Evolutionary conservation across 1,140 invertebrate species (phyloP), one percentile per base, ranked within the genome.

Genomic region (Yoshiicerus persimilis): DNA sequence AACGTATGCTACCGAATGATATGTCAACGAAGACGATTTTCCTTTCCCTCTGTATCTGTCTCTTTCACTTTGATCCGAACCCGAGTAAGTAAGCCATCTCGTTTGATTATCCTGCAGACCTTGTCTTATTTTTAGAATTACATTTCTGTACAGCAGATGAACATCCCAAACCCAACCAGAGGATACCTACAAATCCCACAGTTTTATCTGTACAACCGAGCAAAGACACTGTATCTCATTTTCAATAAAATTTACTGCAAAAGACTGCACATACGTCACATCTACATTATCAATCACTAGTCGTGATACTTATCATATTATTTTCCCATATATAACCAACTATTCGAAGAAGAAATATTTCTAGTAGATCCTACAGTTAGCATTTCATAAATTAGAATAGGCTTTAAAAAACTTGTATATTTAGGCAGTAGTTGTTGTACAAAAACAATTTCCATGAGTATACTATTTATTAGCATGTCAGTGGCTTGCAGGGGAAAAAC

Each of bases 1-100:
- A 80, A 80, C 75, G 75, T 80, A 80, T 80, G 75, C 75, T 80
- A 38, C 75, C 75, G 32, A 80, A 80, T 80, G 32, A 80, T 80
- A 80, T 80, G 75, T 80, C 75, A 80, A 80, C 75, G 27, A 70
- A 70, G 66, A 70, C 34, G 75, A 80, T 80, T 80, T 80, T 36
- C 75, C 32, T 34, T 36, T 80, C 75, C 32, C 13, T 38, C 34
- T 80, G 34, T 80, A 34, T 80, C 75, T 80, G 75, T 80, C 75
- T 30, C 75, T 5, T 32, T 80, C 32, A 80, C 20, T 80, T 80
- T 80, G 75, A 70, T 30, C 66, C 20, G 10, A 34, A 77, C 5
- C n/a, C 27, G 27, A 80, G 75, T 70, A 70, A 80, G 75, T 80
- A 38, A 80, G 32, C 66, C 66, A 70, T 70, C 66, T 70, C 66